Evolutionary conservation across 1,140 invertebrate species (phyloP).

Genomic region (Probaryconus sp.): DNA sequence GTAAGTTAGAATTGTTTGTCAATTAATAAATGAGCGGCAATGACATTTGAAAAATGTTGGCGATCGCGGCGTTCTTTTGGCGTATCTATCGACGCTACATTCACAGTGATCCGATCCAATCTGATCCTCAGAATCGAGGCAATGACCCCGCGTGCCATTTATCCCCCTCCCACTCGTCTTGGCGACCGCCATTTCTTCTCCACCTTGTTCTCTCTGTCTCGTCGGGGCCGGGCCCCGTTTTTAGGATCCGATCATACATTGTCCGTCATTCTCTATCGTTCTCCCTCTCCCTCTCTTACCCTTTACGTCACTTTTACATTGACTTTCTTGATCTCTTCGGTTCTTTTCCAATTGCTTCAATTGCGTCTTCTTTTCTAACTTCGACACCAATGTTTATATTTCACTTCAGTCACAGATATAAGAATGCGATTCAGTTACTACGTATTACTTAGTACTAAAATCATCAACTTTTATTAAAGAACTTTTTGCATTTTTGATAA

Average conservation of each 20-base stretch:
- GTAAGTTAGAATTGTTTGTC: too few relatives aligned
- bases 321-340: conserved; percentile 28
- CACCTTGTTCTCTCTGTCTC: conserved; percentile 26
- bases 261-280: conserved; percentile 4
- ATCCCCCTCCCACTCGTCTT: conserved; percentile 62
- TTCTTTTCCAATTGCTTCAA: not conserved
- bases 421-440: too few relatives aligned
- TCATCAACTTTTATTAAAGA: too few relatives aligned
- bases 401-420: too few relatives aligned
- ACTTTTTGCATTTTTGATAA: too few relatives aligned
- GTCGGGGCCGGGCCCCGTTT: conserved; percentile 25
- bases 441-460: too few relatives aligned
- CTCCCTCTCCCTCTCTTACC: conserved; percentile 23
- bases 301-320: conserved; percentile 46
- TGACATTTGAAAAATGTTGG: too few relatives aligned
- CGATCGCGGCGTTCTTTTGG: conserved; percentile 18
- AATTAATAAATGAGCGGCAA: too few relatives aligned
- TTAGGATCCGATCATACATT: conserved; percentile 28
- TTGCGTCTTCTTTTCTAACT: not conserved
- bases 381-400: not conserved
- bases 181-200: conserved; percentile 31
- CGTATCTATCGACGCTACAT: conserved; percentile 47
- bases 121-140: conserved; percentile 74
- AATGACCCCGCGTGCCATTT: conserved; percentile 78
- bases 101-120: conserved; percentile 69